These are phyloP conservation scores for Caenorhabditis inopinata DNA, from an alignment of 1,140 invertebrate species.

Conservation along the genomic window DNA sequence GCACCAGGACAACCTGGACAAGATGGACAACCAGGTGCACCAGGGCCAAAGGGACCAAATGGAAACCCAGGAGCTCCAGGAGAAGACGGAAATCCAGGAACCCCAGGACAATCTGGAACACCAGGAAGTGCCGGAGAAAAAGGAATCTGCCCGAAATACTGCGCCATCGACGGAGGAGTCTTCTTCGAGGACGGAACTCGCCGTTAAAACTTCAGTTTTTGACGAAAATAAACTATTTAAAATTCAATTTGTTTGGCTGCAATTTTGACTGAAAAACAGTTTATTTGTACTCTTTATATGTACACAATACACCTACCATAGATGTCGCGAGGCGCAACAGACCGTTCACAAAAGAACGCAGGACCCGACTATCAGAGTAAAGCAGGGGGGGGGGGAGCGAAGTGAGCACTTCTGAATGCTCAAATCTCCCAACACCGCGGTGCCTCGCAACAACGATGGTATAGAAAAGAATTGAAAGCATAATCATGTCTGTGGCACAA, in stretches of 20 bases:
- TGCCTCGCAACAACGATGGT: no score
- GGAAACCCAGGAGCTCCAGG: conserved; percentile 39
- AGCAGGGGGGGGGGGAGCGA: no score
- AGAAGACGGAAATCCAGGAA: conserved; percentile 43
- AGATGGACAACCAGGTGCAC: conserved; percentile 41
- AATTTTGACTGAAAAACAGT: no score
- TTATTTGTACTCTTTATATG: neutral
- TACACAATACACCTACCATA: neutral
- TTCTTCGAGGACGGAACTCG: conserved; percentile 64
- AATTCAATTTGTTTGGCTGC: neutral
- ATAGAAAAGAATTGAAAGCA: no score
- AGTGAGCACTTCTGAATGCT: no score
- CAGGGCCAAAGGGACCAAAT: conserved; percentile 46
- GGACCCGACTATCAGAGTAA: no score
- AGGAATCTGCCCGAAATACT: conserved; percentile 64
- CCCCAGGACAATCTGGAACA: conserved; percentile 41
- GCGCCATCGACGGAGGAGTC: conserved; percentile 63
- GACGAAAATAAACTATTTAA: neutral
- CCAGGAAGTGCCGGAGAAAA: conserved; percentile 53
- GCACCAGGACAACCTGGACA: conserved; percentile 42
- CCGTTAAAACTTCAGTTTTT: conserved; percentile 39
- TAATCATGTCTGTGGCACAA: no score
- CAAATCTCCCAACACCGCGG: no score
- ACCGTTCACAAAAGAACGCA: no score
- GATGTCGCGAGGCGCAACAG: no score